These are phyloP conservation scores for human DNA, from an alignment of 2,113 vertebrate species.

Conservation along the genomic window GRCh38 chr22:31228001-31228500, in stretches of 20 bases:
- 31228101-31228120: not conserved
- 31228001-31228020: not conserved
- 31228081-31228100: not conserved
- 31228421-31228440: not conserved
- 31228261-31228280: not conserved
- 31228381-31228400: not conserved
- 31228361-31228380: not conserved
- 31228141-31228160: not conserved
- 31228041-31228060: not conserved
- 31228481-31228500: slow-evolving; percentile 6
- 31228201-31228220: not conserved
- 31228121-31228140: not conserved
- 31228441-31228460: not conserved
- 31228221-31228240: not conserved
- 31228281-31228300: not conserved
- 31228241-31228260: not conserved
- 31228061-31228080: not conserved
- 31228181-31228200: too few species aligned
- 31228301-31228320: not conserved
- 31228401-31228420: not conserved
- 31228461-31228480: not conserved
- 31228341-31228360: not conserved
- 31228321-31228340: not conserved
- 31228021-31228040: not conserved
- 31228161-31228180: not conserved